Evolutionary conservation across 2,113 vertebrate species (phyloP).

Genomic region (Anser brachyrhynchus): DNA sequence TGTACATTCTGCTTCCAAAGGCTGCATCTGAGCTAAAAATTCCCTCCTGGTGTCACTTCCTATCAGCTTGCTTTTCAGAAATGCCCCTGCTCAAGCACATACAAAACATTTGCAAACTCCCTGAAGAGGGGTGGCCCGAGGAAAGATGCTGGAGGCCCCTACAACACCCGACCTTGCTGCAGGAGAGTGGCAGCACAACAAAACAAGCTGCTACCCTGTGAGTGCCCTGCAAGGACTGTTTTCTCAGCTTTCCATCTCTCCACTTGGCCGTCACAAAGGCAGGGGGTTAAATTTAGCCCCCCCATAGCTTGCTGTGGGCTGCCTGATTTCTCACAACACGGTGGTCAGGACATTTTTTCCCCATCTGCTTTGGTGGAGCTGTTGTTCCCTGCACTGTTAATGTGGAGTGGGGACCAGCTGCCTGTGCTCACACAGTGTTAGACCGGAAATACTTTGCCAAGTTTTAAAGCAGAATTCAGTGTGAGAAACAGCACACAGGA

Average conservation of each 20-base stretch:
- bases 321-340: not conserved
- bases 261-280: not conserved
- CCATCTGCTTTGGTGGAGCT: not conserved
- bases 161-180: not conserved
- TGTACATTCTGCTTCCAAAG: not conserved
- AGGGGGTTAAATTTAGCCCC: not conserved
- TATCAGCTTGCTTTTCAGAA: not conserved
- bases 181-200: not conserved
- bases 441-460: not conserved
- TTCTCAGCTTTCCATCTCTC: not conserved
- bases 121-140: not conserved
- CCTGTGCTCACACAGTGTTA: not conserved
- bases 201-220: not conserved
- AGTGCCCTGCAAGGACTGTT: not conserved
- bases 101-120: not conserved
- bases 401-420: not conserved
- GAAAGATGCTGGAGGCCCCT: not conserved
- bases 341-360: not conserved
- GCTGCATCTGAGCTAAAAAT: not conserved
- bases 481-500: not conserved
- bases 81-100: rapidly evolving
- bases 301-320: not conserved
- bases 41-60: not conserved
- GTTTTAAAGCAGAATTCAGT: not conserved
- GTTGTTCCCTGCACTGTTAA: not conserved